These are phyloP conservation scores for Neogobius melanostomus DNA, from an alignment of 2,113 vertebrate genomes.

Conservation along the genomic window DNA sequence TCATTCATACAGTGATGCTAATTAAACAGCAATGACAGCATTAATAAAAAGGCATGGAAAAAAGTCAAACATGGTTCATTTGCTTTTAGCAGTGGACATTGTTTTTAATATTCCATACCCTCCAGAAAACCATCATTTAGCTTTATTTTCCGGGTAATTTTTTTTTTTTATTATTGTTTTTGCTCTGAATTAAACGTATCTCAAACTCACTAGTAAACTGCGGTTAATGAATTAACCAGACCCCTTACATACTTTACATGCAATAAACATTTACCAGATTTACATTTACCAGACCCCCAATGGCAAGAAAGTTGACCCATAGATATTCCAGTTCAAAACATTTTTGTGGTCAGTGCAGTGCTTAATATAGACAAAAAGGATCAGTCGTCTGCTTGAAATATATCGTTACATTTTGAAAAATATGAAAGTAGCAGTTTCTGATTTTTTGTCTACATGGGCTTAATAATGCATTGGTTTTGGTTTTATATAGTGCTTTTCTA, in stretches of 20 bases:
- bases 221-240: too few relatives aligned
- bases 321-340: conserved; percentile 57
- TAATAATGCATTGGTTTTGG: not conserved
- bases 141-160: conserved; percentile 36
- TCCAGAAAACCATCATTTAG: conserved; percentile 49
- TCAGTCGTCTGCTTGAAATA: conserved; percentile 12
- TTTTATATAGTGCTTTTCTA: too few relatives aligned
- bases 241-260: too few relatives aligned
- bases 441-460: conserved; percentile 39
- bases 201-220: conserved; percentile 16
- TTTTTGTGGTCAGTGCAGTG: conserved; percentile 58
- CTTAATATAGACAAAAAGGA: conserved; percentile 40
- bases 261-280: conserved; percentile 34
- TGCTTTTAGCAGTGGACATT: conserved; percentile 40
- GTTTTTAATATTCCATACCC: conserved; percentile 41
- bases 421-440: conserved; percentile 25
- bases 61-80: conserved; percentile 26
- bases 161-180: not conserved
- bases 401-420: conserved; percentile 25
- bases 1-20: conserved; percentile 38
- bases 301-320: conserved; percentile 53
- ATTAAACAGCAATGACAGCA: conserved; percentile 54
- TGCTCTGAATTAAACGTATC: not conserved
- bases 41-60: conserved; percentile 44
- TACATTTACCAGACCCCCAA: conserved; percentile 49